Conservation (phyloP, 1,140 invertebrate genomes). For the Cyrtorhinus lividipennis region DNA sequence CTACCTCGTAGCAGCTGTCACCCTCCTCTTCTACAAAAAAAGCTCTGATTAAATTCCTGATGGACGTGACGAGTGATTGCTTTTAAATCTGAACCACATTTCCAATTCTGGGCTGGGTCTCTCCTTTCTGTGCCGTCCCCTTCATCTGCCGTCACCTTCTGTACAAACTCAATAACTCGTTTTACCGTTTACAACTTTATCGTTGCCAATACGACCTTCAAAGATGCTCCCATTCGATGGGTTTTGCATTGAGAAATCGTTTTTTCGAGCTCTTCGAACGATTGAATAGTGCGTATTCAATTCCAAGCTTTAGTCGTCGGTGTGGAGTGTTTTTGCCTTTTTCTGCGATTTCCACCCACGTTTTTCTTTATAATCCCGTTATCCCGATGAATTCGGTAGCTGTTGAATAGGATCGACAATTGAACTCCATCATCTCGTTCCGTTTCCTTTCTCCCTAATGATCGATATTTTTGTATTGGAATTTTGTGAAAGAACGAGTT, state of each 20-base stretch:
- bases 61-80: conserved; percentile 6
- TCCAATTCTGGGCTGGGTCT: not conserved
- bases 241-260: not conserved
- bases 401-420: no score
- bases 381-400: no score
- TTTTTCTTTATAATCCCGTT: no score
- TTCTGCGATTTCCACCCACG: no score
- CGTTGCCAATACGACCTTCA: not conserved
- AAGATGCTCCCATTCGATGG: not conserved
- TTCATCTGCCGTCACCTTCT: not conserved
- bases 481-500: no score
- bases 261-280: not conserved
- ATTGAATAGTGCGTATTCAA: not conserved
- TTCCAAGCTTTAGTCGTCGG: not conserved
- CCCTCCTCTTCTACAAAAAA: no score
- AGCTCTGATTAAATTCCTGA: conserved; percentile 8
- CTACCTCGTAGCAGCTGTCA: no score
- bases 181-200: not conserved
- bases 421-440: no score
- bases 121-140: not conserved
- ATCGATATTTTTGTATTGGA: no score
- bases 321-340: not conserved
- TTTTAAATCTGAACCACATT: conserved; percentile 8
- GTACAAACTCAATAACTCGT: not conserved
- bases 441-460: no score